These are phyloP conservation scores for Dendronephthya gigantea DNA, from an alignment of 64 coral and sea anemone species.

Conservation along the genomic window DNA sequence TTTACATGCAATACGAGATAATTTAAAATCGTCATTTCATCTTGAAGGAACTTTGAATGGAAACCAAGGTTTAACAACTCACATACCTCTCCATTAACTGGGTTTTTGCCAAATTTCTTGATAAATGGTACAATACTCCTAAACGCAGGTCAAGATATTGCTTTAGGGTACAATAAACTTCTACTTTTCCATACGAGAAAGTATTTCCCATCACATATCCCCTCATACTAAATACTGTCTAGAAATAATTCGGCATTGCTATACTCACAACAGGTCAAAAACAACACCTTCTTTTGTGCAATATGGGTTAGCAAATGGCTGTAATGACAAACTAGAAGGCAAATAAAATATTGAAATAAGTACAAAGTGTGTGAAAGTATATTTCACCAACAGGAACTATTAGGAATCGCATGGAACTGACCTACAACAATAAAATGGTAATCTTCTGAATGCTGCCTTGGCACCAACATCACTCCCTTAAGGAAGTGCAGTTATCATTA, in stretches of 20 bases:
- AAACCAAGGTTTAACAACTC: too few species aligned
- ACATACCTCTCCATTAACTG: constrained; percentile 83
- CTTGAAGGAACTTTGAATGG: too few species aligned
- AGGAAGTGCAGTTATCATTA: background rate
- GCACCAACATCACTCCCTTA: constrained; percentile 55
- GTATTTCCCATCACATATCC: too few species aligned
- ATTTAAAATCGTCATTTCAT: too few species aligned
- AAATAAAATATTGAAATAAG: background rate
- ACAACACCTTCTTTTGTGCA: constrained; percentile 93
- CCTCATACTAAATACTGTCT: background rate
- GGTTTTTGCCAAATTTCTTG: constrained; percentile 77
- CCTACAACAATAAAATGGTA: constrained; percentile 89
- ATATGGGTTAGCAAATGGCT: constrained; percentile 91
- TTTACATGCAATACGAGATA: too few species aligned
- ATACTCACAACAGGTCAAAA: constrained; percentile 94
- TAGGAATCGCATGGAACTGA: constrained; percentile 12
- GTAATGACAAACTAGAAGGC: constrained; percentile 64
- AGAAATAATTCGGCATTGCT: background rate
- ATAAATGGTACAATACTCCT: constrained; percentile 98
- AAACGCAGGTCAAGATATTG: background rate
- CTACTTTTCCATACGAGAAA: too few species aligned
- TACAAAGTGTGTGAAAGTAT: background rate
- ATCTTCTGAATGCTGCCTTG: constrained; percentile 76
- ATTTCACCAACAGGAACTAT: background rate
- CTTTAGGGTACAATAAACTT: too few species aligned